phyloP scores from a whole-genome alignment of 2,113 vertebrate genomes.

The Riparia riparia region DNA sequence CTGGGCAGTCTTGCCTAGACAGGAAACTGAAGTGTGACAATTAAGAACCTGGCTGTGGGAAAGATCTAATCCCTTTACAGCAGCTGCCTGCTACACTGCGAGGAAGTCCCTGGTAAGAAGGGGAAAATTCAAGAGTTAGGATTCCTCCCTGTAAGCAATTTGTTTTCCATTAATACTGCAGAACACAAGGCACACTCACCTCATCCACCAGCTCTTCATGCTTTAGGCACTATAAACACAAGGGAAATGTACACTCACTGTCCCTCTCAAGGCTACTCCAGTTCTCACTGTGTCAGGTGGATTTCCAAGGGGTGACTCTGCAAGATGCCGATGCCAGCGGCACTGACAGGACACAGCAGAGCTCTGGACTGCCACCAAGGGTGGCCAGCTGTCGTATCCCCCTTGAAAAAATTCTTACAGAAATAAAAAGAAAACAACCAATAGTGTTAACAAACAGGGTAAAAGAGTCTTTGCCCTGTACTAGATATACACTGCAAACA shows the following conservation, averaged over 20 bases:
- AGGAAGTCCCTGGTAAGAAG: background rate
- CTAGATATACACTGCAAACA: constrained; percentile 45
- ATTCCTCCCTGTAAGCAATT: constrained; percentile 16
- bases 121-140: background rate
- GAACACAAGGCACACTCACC: constrained; percentile 65
- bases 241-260: background rate
- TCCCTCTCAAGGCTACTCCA: constrained; percentile 13
- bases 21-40: background rate
- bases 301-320: background rate
- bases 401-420: background rate
- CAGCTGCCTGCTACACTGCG: background rate
- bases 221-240: constrained; percentile 58
- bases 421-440: constrained; percentile 20
- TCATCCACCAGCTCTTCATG: background rate
- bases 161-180: constrained; percentile 59
- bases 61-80: background rate
- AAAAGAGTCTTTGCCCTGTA: constrained; percentile 2
- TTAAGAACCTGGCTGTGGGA: background rate
- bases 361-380: background rate
- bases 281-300: background rate
- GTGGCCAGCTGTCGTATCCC: background rate
- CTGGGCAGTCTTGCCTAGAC: background rate
- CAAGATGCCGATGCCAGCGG: background rate
- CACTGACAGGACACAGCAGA: background rate
- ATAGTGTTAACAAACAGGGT: constrained; percentile 4